Conservation (phyloP, 2,113 vertebrate genomes). For the Oncorhynchus masou region DNA sequence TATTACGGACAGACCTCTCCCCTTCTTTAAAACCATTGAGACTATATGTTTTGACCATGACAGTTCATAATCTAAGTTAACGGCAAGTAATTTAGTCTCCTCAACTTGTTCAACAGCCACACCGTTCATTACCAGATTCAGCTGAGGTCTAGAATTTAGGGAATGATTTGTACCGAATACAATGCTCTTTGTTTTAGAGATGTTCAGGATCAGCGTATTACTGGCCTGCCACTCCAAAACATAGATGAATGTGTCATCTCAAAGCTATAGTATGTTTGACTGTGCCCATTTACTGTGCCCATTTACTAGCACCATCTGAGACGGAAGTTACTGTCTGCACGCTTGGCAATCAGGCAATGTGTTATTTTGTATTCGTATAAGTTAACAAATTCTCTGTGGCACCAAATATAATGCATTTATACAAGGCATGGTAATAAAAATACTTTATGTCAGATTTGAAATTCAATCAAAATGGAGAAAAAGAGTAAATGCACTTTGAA, state of each 20-base stretch:
- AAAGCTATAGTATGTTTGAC: conserved; percentile 65
- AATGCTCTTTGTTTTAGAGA: no score
- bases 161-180: no score
- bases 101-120: no score
- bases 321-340: conserved; percentile 18
- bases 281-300: conserved; percentile 65
- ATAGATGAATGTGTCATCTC: conserved; percentile 42
- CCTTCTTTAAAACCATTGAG: no score
- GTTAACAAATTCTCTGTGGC: conserved; percentile 43
- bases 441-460: conserved; percentile 48
- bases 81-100: no score
- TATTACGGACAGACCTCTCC: no score
- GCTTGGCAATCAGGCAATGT: conserved; percentile 42
- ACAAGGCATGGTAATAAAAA: conserved; percentile 47
- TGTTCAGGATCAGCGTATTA: no score
- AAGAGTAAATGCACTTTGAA: conserved; percentile 33
- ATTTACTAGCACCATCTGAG: conserved; percentile 31
- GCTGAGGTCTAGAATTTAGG: no score
- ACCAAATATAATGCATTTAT: conserved; percentile 6
- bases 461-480: conserved; percentile 46
- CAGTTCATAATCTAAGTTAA: no score
- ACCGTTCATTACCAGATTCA: no score
- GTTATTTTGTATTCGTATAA: conserved; percentile 47
- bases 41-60: no score
- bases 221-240: no score